A percentile compares a stretch with the other conserved stretches of the same genome.
Conservation (phyloP, 2,797 vertebrate genomes). For the Squalus acanthias region DNA sequence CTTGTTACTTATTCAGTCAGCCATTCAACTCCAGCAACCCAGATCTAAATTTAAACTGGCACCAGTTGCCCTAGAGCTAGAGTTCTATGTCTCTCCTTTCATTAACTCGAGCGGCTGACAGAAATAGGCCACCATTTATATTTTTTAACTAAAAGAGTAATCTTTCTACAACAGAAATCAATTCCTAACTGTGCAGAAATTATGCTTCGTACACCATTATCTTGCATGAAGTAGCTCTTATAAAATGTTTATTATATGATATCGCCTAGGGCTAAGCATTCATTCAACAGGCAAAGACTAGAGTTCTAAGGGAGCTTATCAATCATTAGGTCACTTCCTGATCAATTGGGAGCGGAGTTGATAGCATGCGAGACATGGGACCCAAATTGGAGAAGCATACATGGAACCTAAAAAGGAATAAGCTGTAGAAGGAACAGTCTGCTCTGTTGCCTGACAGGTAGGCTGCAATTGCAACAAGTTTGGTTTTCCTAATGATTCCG, state of each 20-base stretch:
- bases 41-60: conserved; percentile 21
- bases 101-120: conserved; percentile 14
- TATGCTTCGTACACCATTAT: not conserved
- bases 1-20: conserved; percentile 9
- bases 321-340: not conserved
- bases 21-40: not conserved
- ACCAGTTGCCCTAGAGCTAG: not conserved
- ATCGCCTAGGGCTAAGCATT: not conserved
- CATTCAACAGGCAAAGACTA: not conserved
- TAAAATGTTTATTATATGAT: not conserved
- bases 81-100: not conserved
- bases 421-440: not conserved
- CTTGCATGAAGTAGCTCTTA: not conserved
- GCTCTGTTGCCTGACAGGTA: not conserved
- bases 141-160: not conserved
- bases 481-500: not conserved
- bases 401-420: too few relatives aligned
- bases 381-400: too few relatives aligned
- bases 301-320: not conserved
- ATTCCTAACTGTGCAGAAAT: not conserved
- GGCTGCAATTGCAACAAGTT: not conserved
- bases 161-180: not conserved
- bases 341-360: not conserved
- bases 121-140: not conserved
- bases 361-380: not conserved